Percentiles rank a stretch among this genome's conserved stretches.
These are phyloP conservation scores for Phrynocephalus guinanensis DNA, from an alignment of 2,797 vertebrate species.

Conservation along the genomic window DNA sequence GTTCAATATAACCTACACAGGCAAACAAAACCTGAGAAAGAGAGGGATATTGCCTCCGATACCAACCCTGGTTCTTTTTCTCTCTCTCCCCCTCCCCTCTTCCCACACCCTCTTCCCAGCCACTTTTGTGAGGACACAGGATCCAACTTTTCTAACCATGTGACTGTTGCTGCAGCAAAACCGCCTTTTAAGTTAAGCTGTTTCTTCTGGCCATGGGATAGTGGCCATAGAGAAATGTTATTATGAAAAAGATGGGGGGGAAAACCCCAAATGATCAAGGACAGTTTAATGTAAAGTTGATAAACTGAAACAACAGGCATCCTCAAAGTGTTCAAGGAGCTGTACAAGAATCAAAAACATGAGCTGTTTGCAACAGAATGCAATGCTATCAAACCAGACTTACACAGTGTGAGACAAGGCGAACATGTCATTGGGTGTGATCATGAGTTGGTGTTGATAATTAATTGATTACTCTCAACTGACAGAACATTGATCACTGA, in stretches of 20 bases:
- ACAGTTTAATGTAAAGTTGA: conserved; percentile 13
- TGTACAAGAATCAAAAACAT: not conserved
- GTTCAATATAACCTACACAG: no score
- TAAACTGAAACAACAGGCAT: conserved; percentile 30
- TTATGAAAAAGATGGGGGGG: not conserved
- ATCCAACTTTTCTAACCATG: no score
- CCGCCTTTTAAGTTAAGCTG: no score
- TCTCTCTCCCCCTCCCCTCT: no score
- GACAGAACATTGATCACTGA: conserved; percentile 40
- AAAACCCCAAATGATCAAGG: conserved; percentile 13
- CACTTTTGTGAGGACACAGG: no score
- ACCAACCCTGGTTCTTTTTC: no score
- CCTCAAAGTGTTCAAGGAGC: conserved; percentile 22
- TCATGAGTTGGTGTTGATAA: conserved; percentile 60
- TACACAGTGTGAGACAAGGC: conserved; percentile 29
- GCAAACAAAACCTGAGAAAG: no score
- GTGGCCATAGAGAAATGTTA: conserved; percentile 12
- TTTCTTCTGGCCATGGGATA: no score
- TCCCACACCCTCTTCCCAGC: no score
- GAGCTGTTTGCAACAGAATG: conserved; percentile 27
- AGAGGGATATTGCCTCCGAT: no score
- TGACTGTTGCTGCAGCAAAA: no score
- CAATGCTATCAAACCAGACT: conserved; percentile 45
- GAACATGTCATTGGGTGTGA: conserved; percentile 42
- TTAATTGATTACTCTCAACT: conserved; percentile 50